A percentile compares a stretch with the other conserved stretches of the same genome.
Conservation (phyloP, 2,888 invertebrate genomes). For the Noctua pronuba region DNA sequence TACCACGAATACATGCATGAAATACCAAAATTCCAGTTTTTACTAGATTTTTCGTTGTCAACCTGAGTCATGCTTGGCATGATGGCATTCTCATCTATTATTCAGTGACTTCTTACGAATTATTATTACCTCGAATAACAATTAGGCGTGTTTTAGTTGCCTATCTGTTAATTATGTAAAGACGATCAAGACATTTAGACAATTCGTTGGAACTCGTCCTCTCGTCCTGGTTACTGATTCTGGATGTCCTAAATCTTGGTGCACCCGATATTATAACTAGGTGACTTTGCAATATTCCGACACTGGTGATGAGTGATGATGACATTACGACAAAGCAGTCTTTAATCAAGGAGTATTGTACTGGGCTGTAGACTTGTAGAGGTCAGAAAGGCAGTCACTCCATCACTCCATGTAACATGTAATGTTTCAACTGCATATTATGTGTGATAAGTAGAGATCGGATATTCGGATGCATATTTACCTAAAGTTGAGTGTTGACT, state of each 20-base stretch:
- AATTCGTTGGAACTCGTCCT: not conserved
- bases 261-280: not conserved
- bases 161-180: not conserved
- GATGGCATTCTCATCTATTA: constrained; percentile 33
- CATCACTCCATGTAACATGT: too few species aligned
- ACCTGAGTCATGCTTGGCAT: constrained; percentile 27
- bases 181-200: not conserved
- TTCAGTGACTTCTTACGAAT: constrained; percentile 29
- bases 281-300: not conserved
- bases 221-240: not conserved
- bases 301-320: not conserved
- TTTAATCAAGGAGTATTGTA: not conserved
- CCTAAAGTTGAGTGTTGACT: too few species aligned
- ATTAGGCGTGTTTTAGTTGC: not conserved
- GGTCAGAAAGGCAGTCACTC: not conserved
- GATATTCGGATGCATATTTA: too few species aligned
- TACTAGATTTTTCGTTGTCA: constrained; percentile 22
- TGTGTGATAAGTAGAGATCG: too few species aligned
- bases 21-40: constrained; percentile 38
- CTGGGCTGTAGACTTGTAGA: not conserved
- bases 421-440: too few species aligned
- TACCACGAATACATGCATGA: not conserved
- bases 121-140: constrained; percentile 16
- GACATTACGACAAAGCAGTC: not conserved
- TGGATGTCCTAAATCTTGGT: not conserved